Evolutionary conservation across 2,888 invertebrate genomes (phyloP).

Genomic region (Biston betularia): DNA sequence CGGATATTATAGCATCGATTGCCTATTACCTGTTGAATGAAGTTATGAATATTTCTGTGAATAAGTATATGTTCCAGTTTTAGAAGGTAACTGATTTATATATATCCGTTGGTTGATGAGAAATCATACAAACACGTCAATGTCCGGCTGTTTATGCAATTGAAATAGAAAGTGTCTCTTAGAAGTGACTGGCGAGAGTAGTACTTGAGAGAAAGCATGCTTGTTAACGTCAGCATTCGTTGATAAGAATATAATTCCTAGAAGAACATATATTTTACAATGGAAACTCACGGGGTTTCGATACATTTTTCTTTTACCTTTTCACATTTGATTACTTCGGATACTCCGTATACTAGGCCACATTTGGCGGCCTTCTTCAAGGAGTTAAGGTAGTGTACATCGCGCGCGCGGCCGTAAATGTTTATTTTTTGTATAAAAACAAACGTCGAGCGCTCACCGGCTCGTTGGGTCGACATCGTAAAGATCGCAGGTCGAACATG

Average conservation of each 20-base stretch:
- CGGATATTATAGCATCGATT: conserved; percentile 27
- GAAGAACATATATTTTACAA: neutral
- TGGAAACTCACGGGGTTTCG: no score
- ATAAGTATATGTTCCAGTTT: conserved; percentile 2
- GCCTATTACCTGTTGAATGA: conserved; percentile 28
- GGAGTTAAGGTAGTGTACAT: no score
- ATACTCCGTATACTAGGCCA: no score
- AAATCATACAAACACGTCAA: neutral
- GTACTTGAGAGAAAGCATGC: conserved; percentile 1
- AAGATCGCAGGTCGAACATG: no score
- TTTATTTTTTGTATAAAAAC: no score
- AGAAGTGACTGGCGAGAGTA: neutral
- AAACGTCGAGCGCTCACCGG: no score
- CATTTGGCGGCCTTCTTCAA: no score
- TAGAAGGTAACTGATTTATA: conserved; percentile 4
- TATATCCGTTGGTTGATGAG: conserved; percentile 10
- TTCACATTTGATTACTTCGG: no score
- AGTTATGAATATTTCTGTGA: neutral
- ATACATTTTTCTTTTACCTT: no score
- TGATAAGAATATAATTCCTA: neutral
- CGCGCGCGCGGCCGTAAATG: no score
- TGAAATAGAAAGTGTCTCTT: conserved; percentile 21
- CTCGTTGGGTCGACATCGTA: no score
- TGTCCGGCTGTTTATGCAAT: conserved; percentile 22
- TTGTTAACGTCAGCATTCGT: neutral